phyloP scores from a whole-genome alignment of 2,888 invertebrate genomes.

The Pollenia griseotomentosa region DNA sequence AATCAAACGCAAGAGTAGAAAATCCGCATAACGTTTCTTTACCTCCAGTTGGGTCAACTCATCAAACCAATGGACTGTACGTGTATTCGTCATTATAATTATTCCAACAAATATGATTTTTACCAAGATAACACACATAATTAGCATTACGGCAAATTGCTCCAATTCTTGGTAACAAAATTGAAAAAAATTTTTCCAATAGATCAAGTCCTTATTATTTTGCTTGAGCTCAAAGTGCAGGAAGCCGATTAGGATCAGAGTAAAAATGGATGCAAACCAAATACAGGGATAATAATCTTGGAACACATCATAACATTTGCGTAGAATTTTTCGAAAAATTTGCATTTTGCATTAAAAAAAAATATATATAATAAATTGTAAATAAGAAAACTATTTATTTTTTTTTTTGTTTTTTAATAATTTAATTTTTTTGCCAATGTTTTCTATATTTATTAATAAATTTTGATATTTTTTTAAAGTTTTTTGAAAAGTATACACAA shows the following conservation, averaged over 20 bases:
- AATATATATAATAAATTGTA: neutral
- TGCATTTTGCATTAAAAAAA: conserved; percentile 57
- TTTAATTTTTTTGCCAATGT: conserved; percentile 58
- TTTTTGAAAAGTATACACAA: conserved; percentile 1
- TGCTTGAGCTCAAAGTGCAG: conserved; percentile 77
- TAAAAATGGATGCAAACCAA: conserved; percentile 70
- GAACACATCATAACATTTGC: conserved; percentile 74
- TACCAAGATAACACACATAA: conserved; percentile 74
- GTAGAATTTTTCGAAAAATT: conserved; percentile 66
- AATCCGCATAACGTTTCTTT: conserved; percentile 82
- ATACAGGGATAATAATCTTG: conserved; percentile 74
- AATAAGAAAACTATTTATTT: neutral
- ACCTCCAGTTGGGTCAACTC: conserved; percentile 79
- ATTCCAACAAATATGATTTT: conserved; percentile 73
- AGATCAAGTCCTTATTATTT: conserved; percentile 75
- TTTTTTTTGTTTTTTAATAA: conserved; percentile 10
- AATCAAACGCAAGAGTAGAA: conserved; percentile 80
- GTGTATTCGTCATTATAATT: conserved; percentile 75
- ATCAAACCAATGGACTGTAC: conserved; percentile 76
- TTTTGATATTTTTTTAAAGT: conserved; percentile 25
- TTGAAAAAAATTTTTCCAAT: conserved; percentile 74
- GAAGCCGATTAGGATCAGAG: conserved; percentile 74
- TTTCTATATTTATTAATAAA: conserved; percentile 57
- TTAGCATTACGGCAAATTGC: conserved; percentile 72
- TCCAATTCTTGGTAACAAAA: conserved; percentile 74